Conservation (phyloP, 2,888 invertebrate genomes). For the Steinernema scapterisci region DNA sequence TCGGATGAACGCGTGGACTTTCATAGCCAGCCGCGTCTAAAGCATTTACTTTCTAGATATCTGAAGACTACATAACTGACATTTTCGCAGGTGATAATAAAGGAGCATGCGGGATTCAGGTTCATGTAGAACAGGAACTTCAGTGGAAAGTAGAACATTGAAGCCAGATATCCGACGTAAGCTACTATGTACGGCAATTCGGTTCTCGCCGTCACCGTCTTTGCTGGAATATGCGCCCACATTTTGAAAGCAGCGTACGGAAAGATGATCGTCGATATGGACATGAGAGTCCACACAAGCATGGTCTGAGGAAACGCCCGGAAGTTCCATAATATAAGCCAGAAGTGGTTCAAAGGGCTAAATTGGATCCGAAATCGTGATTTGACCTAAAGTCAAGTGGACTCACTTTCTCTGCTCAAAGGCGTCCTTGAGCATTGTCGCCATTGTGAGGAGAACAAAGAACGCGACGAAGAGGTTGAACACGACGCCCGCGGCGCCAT, state of each 20-base stretch:
- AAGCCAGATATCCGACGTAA: conserved; percentile 54
- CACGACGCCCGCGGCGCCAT: conserved; percentile 52
- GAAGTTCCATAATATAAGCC: conserved; percentile 66
- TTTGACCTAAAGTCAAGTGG: not conserved
- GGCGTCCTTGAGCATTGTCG: conserved; percentile 57
- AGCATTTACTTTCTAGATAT: not conserved
- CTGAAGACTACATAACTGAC: conserved; percentile 42
- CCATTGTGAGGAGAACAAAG: conserved; percentile 55
- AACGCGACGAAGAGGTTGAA: conserved; percentile 61
- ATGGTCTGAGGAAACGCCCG: conserved; percentile 57
- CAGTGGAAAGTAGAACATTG: conserved; percentile 61
- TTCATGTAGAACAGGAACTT: conserved; percentile 57
- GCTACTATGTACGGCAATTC: conserved; percentile 43
- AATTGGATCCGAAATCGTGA: conserved; percentile 29
- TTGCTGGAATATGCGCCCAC: conserved; percentile 56
- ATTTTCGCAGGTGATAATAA: conserved; percentile 66
- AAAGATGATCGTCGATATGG: conserved; percentile 52
- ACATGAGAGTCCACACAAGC: conserved; percentile 60
- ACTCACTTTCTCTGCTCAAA: conserved; percentile 56
- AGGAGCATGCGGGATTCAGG: conserved; percentile 64
- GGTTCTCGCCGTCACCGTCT: conserved; percentile 40
- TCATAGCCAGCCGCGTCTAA: conserved; percentile 65
- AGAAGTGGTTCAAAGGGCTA: conserved; percentile 63
- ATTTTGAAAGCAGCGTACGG: conserved; percentile 50
- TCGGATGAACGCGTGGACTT: conserved; percentile 63